These are phyloP conservation scores for Corvus hawaiiensis DNA, from an alignment of 2,113 vertebrate species.

Conservation along the genomic window DNA sequence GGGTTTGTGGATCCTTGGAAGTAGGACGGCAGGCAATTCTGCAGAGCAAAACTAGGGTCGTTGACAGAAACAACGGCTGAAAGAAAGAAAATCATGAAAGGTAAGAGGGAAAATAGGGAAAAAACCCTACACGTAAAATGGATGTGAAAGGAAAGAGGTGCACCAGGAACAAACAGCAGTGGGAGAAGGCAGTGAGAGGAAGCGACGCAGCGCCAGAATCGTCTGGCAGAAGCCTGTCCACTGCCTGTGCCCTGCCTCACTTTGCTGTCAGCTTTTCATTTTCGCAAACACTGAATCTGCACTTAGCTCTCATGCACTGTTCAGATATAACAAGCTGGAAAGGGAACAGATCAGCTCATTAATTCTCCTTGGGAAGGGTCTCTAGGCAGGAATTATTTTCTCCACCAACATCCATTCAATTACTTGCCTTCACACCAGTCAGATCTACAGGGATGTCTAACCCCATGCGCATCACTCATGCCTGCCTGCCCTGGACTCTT, in stretches of 20 bases:
- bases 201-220: background rate
- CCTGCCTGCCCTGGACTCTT: constrained; percentile 36
- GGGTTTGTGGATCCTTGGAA: background rate
- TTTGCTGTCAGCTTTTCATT: constrained; percentile 25
- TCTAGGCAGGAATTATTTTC: constrained; percentile 59
- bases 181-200: background rate
- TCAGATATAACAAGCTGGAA: constrained; percentile 46
- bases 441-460: constrained; percentile 56
- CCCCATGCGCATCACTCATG: constrained; percentile 45
- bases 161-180: background rate
- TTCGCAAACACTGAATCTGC: background rate
- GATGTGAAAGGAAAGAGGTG: background rate
- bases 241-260: background rate
- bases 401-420: constrained; percentile 54
- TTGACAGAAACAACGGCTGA: background rate
- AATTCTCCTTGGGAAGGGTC: constrained; percentile 51
- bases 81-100: background rate
- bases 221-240: background rate
- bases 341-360: constrained; percentile 12
- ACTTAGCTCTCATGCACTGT: background rate
- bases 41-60: background rate
- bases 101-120: background rate
- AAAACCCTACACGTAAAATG: background rate
- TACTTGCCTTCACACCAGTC: constrained; percentile 53
- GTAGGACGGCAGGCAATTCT: background rate